Percentiles rank a stretch among this genome's conserved stretches.
These are phyloP conservation scores for Morone saxatilis DNA, from an alignment of 2,113 vertebrate species.

Conservation along the genomic window DNA sequence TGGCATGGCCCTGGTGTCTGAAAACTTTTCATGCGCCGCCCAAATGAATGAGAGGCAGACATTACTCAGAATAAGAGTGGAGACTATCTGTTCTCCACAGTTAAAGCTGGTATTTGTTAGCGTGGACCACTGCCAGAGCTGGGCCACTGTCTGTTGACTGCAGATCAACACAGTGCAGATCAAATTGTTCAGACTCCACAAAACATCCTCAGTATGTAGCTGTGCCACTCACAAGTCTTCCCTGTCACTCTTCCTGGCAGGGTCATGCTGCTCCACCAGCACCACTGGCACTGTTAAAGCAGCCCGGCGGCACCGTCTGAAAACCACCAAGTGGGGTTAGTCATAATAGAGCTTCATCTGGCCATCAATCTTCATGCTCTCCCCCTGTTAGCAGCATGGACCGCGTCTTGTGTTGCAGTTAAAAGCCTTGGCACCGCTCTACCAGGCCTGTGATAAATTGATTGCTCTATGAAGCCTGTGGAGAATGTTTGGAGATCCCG, in stretches of 20 bases:
- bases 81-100: constrained; percentile 87
- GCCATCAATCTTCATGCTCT: constrained; percentile 68
- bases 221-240: constrained; percentile 50
- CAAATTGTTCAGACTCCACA: constrained; percentile 55
- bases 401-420: constrained; percentile 69
- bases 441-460: constrained; percentile 69
- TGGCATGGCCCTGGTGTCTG: constrained; percentile 83
- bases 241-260: constrained; percentile 42
- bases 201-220: constrained; percentile 48
- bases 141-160: constrained; percentile 60
- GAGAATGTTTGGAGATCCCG: constrained; percentile 68
- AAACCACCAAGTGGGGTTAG: constrained; percentile 67
- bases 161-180: constrained; percentile 63
- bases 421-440: constrained; percentile 63
- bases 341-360: constrained; percentile 76
- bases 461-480: constrained; percentile 63
- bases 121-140: constrained; percentile 76
- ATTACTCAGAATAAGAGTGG: constrained; percentile 88
- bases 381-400: constrained; percentile 58
- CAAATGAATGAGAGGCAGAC: constrained; percentile 88
- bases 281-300: constrained; percentile 36
- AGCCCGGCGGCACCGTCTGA: constrained; percentile 43
- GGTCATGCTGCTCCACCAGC: constrained; percentile 30
- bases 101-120: constrained; percentile 86
- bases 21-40: constrained; percentile 81